Evolutionary conservation across 2,888 invertebrate genomes (phyloP).

Genomic region (Andrena trimmerana): DNA sequence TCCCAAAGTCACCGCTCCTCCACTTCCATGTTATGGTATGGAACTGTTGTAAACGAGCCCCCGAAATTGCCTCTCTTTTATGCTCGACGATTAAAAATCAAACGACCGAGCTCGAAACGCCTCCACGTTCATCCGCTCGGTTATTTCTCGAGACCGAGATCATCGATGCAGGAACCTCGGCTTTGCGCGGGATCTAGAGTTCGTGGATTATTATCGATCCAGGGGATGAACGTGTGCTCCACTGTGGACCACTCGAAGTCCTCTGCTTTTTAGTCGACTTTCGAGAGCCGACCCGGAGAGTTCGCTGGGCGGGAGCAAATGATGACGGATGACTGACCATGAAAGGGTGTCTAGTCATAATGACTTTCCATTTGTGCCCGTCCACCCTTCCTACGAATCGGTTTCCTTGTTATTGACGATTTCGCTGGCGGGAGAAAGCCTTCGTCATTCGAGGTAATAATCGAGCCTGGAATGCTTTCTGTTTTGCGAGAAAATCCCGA

Average conservation of each 20-base stretch:
- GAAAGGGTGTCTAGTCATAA: slow-evolving; percentile 40
- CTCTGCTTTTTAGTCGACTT: slow-evolving; percentile 2
- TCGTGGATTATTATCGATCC: not conserved
- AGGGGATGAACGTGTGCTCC: not conserved
- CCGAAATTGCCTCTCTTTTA: not conserved
- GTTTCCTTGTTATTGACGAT: not conserved
- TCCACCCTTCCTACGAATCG: not conserved
- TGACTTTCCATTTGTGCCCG: slow-evolving; percentile 45
- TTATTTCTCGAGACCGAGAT: not conserved
- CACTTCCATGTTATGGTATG: not conserved
- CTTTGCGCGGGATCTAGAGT: not conserved
- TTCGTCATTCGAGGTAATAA: not conserved
- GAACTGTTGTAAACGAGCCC: not conserved
- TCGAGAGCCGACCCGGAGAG: not conserved
- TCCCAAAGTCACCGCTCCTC: not conserved
- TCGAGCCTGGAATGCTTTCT: not conserved
- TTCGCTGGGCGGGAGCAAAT: slow-evolving; percentile 12
- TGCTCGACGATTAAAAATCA: not conserved
- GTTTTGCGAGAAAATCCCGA: not conserved
- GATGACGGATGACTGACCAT: slow-evolving; percentile 45
- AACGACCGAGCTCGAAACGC: not conserved
- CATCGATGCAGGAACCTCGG: not conserved
- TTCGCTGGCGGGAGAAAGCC: not conserved
- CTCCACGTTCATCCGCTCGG: not conserved
- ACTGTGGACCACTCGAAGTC: not conserved